Evolutionary conservation across 2,888 invertebrate species (phyloP).

Genomic region (Brachycybe producta): DNA sequence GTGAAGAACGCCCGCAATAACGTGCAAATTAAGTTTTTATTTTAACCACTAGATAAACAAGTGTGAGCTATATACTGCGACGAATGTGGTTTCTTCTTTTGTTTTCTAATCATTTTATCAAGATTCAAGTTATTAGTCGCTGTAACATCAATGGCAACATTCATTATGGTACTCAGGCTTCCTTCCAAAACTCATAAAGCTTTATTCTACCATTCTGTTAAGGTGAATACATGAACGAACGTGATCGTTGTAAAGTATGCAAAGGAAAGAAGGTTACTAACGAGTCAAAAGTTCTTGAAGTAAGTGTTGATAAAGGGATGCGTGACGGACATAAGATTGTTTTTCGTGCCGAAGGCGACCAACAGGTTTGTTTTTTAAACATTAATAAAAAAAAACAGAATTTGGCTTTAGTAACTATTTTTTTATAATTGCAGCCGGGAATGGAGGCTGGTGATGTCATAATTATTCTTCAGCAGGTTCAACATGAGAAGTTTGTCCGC

Average conservation of each 20-base stretch:
- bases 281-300: constrained; percentile 71
- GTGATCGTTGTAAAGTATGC: constrained; percentile 68
- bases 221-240: constrained; percentile 52
- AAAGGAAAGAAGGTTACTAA: constrained; percentile 69
- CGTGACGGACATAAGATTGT: constrained; percentile 69
- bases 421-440: constrained; percentile 47
- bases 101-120: no score
- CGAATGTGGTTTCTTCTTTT: no score
- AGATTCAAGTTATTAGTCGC: no score
- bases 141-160: no score
- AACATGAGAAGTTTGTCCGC: constrained; percentile 65
- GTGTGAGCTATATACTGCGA: no score
- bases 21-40: no score
- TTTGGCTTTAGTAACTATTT: background rate
- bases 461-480: constrained; percentile 66
- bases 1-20: no score
- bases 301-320: constrained; percentile 82
- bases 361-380: constrained; percentile 36
- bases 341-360: constrained; percentile 81
- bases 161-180: no score
- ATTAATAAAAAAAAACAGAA: background rate
- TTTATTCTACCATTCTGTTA: background rate
- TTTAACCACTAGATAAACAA: no score
- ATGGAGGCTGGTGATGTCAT: constrained; percentile 79
- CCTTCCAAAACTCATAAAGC: no score